Conservation (phyloP, 2,888 invertebrate species). For the Linnaemya tessellans region DNA sequence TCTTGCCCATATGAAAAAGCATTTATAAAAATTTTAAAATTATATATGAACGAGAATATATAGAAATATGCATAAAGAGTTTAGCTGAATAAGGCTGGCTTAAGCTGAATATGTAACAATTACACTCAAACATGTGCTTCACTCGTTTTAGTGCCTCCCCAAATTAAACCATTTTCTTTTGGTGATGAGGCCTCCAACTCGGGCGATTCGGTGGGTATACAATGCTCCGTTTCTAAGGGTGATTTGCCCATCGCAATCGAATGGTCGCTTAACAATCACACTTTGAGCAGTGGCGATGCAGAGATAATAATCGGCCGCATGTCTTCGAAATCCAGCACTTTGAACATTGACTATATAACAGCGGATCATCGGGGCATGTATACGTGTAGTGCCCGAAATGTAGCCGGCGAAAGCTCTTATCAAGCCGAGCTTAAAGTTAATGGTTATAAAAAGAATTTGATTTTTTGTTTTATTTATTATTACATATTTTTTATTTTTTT, state of each 20-base stretch:
- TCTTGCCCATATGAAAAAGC: too few relatives aligned
- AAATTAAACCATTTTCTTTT: constrained; percentile 89
- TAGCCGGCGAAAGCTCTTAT: constrained; percentile 84
- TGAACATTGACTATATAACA: constrained; percentile 86
- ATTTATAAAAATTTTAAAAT: too few relatives aligned
- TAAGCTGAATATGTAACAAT: not conserved
- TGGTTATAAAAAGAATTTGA: constrained; percentile 76
- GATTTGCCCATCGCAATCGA: constrained; percentile 87
- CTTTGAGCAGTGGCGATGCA: constrained; percentile 80
- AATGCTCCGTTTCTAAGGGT: constrained; percentile 86
- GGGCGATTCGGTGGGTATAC: constrained; percentile 88
- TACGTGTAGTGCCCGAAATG: constrained; percentile 86
- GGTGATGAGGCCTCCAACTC: constrained; percentile 89
- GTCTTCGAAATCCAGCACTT: constrained; percentile 84
- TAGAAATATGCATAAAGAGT: constrained; percentile 48
- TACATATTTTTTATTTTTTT: not conserved
- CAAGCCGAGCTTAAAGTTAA: constrained; percentile 83
- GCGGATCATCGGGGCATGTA: constrained; percentile 87
- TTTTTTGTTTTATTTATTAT: constrained; percentile 2
- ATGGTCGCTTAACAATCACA: constrained; percentile 85
- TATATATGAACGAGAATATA: too few relatives aligned
- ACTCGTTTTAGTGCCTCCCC: constrained; percentile 84
- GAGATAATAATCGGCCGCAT: constrained; percentile 81
- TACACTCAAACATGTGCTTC: not conserved
- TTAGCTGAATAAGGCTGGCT: not conserved